phyloP scores from a whole-genome alignment of 2,113 vertebrate species.

The Hiodon tergisus region DNA sequence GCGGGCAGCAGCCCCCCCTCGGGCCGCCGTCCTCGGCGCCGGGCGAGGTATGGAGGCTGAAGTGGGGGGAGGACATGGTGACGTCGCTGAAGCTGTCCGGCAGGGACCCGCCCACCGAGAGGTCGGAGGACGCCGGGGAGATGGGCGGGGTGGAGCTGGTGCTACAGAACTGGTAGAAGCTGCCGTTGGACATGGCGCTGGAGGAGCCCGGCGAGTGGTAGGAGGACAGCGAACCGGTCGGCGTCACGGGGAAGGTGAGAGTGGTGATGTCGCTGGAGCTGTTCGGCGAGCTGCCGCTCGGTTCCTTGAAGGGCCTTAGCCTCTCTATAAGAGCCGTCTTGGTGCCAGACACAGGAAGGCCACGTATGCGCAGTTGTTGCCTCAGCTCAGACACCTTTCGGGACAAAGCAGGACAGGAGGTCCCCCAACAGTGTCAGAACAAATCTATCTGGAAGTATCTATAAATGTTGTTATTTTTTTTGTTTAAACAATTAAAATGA shows the following conservation, averaged over 20 bases:
- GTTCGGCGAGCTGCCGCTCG: constrained; percentile 54
- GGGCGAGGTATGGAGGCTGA: constrained; percentile 73
- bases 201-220: constrained; percentile 79
- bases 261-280: constrained; percentile 80
- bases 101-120: constrained; percentile 82
- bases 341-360: constrained; percentile 90
- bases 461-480: no score
- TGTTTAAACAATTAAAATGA: no score
- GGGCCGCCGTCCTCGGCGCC: constrained; percentile 73
- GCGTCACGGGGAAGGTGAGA: constrained; percentile 83
- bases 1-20: constrained; percentile 56
- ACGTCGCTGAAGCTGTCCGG: constrained; percentile 89
- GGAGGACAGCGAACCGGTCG: constrained; percentile 66
- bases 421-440: not conserved
- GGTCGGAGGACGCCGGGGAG: constrained; percentile 89
- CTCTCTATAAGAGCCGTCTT: constrained; percentile 90
- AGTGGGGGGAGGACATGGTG: constrained; percentile 80
- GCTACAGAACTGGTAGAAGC: constrained; percentile 89
- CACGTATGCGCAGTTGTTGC: constrained; percentile 90
- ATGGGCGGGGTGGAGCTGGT: constrained; percentile 90
- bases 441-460: not conserved
- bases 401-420: not conserved
- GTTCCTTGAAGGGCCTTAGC: constrained; percentile 86
- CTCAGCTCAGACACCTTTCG: constrained; percentile 87
- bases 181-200: constrained; percentile 69